Evolutionary conservation across 2,113 vertebrate species (phyloP).

Genomic region (Thomomys bottae): DNA sequence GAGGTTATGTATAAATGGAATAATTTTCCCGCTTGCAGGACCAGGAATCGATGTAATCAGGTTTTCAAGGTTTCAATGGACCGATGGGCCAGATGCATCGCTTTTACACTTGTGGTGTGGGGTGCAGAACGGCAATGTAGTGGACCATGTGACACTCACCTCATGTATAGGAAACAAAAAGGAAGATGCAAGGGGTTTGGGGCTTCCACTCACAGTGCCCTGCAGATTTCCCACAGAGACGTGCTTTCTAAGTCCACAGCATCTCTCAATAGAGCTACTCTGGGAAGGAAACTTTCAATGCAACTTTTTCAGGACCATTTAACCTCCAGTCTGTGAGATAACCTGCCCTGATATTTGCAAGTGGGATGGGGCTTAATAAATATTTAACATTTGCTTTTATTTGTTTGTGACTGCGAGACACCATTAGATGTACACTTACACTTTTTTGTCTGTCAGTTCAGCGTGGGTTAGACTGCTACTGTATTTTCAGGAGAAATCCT

Average conservation of each 20-base stretch:
- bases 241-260: not conserved
- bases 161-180: not conserved
- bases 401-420: not conserved
- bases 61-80: not conserved
- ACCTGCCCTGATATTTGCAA: not conserved
- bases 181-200: not conserved
- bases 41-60: not conserved
- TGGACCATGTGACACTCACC: not conserved
- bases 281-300: not conserved
- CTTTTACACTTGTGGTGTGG: not conserved
- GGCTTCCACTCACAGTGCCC: not conserved
- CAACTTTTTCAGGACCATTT: not conserved
- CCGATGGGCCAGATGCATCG: not conserved
- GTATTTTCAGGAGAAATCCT: not conserved
- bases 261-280: not conserved
- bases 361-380: not conserved
- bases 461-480: not conserved
- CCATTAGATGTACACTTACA: not conserved
- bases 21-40: too few species aligned
- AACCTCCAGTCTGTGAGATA: not conserved
- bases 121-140: not conserved
- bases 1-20: not conserved
- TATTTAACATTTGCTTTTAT: not conserved
- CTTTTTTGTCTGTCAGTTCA: not conserved
- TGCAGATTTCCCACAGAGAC: not conserved